Conservation (phyloP, 1,140 invertebrate species). For the Drosophila albomicans region DNA sequence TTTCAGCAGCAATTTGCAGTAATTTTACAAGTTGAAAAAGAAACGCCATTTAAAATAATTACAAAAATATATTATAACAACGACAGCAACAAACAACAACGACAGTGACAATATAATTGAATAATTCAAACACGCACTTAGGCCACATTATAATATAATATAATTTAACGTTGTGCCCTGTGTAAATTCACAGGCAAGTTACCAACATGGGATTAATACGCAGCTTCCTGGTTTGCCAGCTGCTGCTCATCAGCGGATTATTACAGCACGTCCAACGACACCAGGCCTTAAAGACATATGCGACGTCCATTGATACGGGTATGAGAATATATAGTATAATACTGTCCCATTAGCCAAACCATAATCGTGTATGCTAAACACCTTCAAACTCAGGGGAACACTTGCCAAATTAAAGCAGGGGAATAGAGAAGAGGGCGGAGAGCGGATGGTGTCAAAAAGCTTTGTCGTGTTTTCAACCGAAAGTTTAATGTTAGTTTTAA, state of each 20-base stretch:
- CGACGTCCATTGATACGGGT: constrained; percentile 17
- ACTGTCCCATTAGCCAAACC: constrained; percentile 22
- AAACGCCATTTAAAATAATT: constrained; percentile 71
- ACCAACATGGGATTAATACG: constrained; percentile 75
- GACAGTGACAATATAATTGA: constrained; percentile 71
- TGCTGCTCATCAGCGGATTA: constrained; percentile 70
- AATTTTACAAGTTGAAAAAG: constrained; percentile 3
- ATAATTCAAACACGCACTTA: constrained; percentile 71
- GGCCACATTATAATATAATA: constrained; percentile 60
- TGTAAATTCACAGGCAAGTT: constrained; percentile 45
- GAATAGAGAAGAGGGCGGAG: too few relatives aligned
- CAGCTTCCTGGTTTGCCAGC: constrained; percentile 59
- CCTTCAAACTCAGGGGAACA: constrained; percentile 15
- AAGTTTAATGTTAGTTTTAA: constrained; percentile 30
- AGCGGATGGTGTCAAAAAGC: constrained; percentile 12
- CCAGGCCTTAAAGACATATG: constrained; percentile 24
- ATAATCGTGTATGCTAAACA: constrained; percentile 46
- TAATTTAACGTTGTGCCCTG: constrained; percentile 35
- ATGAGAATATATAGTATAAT: constrained; percentile 20
- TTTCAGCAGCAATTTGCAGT: constrained; percentile 37
- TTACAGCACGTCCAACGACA: constrained; percentile 41
- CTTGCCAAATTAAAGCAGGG: neutral
- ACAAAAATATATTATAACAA: constrained; percentile 42
- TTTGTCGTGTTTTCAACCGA: constrained; percentile 24
- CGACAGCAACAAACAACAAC: constrained; percentile 34